Evolutionary conservation across 2,113 vertebrate genomes (phyloP), one percentile per base, ranked within the genome.

Genomic region (Vicugna pacos): DNA sequence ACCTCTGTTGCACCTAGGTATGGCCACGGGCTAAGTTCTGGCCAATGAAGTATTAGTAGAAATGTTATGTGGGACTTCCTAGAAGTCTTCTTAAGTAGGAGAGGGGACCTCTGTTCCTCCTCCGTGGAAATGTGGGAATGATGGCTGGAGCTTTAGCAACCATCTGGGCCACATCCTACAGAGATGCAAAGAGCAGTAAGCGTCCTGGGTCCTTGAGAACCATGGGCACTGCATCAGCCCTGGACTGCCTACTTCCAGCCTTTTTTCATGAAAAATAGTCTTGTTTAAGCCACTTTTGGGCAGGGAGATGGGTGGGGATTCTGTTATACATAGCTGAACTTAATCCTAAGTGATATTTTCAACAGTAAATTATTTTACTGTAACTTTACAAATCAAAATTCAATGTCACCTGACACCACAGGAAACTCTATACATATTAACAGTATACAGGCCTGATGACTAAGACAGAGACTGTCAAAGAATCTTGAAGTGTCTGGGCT

Each of bases 361-460:
- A 73, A 93, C 1, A 77, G 42, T 46, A 76, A 97, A 91, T 67
- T 77, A 92, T 48, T 88, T 89, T 50, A 86, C 6, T n/a, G 5
- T 88, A 89, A 84, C 32, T 92, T 92, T 89, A 85, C 35, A 86
- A 88, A 93, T 91, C 38, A 80, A 91, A 89, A 73, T 60, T 79
- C 62, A 88, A 75, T 14, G 60, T 83, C 64, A 58, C 54, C 28
- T 89, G 70, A 85, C 89, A 89, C 26, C 69, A 95, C 11, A 95
- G 50, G 93, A 87, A 94, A 52, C 48, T 60, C 58, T 93, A 30
- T 19, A 6, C 5, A 77, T 15, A 84, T 52, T 46, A 91, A 81
- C 5, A 84, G 28, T 48, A 1, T 46, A 28, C 11, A 52, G 16
- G 14, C 42, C n/a, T 65, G 52, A 76, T 58, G 17, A 58, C 16